These are phyloP conservation scores for Malacoraja senta DNA, from an alignment of 2,797 vertebrate species.

Conservation along the genomic window DNA sequence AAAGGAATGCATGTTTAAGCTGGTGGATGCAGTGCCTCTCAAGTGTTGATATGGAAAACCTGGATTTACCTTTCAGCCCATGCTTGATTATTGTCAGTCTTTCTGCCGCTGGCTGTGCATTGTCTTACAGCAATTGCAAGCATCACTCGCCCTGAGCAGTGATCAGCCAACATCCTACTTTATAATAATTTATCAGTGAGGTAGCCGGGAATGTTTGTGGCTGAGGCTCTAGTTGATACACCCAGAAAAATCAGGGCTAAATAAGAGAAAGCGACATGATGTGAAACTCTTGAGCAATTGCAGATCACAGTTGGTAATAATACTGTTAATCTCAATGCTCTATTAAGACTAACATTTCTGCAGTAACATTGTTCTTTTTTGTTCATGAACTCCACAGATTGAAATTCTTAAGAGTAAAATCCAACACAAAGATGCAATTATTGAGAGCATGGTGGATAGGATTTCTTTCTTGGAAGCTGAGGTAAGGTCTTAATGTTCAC, in stretches of 20 bases:
- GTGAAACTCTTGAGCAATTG: not conserved
- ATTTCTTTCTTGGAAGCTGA: slow-evolving; percentile 94
- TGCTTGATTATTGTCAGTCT: too few species aligned
- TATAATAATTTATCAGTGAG: too few species aligned
- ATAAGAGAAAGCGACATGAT: not conserved
- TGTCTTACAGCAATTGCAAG: too few species aligned
- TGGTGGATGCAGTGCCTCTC: too few species aligned
- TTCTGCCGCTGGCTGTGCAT: too few species aligned
- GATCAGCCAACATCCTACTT: too few species aligned
- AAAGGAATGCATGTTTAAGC: too few species aligned
- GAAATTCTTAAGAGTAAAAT: slow-evolving; percentile 76
- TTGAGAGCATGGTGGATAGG: slow-evolving; percentile 87
- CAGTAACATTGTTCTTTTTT: not conserved
- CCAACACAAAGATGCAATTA: slow-evolving; percentile 87
- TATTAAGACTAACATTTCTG: not conserved
- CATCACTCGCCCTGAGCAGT: too few species aligned
- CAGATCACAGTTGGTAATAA: not conserved
- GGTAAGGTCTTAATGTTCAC: slow-evolving; percentile 60
- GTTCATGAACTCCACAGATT: slow-evolving; percentile 64
- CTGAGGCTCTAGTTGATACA: too few species aligned
- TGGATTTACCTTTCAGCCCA: too few species aligned
- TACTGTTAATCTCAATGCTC: not conserved
- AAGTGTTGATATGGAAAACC: too few species aligned
- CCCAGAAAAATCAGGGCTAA: not conserved
- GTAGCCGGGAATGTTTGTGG: too few species aligned